Evolutionary conservation across 2,113 vertebrate genomes (phyloP).

Genomic region (Circaetus cinerascens): DNA sequence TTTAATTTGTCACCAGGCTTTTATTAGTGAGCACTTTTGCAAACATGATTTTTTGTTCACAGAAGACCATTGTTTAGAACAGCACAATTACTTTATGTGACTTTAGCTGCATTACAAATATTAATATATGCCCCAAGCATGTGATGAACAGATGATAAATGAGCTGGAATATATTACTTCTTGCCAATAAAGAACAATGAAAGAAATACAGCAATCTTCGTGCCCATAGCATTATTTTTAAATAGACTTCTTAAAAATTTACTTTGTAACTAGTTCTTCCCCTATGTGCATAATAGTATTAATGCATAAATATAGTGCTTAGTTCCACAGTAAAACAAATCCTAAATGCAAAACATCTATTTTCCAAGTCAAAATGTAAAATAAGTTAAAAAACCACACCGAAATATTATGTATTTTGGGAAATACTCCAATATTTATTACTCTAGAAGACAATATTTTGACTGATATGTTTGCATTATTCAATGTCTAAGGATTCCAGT

Average conservation of each 20-base stretch:
- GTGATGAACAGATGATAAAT: constrained; percentile 4
- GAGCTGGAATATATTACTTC: not conserved
- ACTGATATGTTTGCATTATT: not conserved
- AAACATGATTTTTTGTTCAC: not conserved
- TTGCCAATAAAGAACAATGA: constrained; percentile 5
- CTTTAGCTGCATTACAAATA: not conserved
- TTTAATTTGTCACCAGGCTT: not conserved
- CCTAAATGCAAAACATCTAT: not conserved
- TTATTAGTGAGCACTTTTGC: not conserved
- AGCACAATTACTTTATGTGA: constrained; percentile 11
- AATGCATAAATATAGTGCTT: not conserved
- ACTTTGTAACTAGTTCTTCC: not conserved
- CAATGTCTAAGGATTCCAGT: not conserved
- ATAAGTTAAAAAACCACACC: not conserved
- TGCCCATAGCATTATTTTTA: not conserved
- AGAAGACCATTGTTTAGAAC: not conserved
- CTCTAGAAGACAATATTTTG: not conserved
- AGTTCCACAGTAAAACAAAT: not conserved
- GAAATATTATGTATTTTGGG: not conserved
- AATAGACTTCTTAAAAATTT: not conserved
- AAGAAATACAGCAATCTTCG: not conserved
- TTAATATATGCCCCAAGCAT: not conserved
- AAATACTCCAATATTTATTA: not conserved
- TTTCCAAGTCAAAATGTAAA: not conserved
- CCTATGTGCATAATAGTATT: not conserved